Base-by-base conservation (phyloP, 1,140 invertebrate species). In the Monochamus saltuarius region DNA sequence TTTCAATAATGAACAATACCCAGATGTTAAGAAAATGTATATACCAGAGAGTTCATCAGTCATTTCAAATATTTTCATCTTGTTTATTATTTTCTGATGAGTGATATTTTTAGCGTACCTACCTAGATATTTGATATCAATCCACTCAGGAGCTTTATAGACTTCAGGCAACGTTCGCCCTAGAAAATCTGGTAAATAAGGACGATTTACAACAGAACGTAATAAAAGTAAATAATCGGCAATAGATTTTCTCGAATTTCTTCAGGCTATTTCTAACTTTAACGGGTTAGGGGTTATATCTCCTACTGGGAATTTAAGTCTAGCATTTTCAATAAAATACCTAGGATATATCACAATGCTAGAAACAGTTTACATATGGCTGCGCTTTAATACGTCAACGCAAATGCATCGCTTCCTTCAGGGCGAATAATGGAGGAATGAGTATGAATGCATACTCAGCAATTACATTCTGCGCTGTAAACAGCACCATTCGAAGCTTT, bases 201-300 rank as follows among this genome's bases (percentile, higher is more conserved):
- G 17, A 56, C 52, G 52, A 61, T 61, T 56, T 61, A 47, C 42
- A 56, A 53, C 59, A 9, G 22, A 49, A 56, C 37, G 53, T 45
- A 56, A 61, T 61, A 61, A 61, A 61, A 56, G 53, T 56, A 56
- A 61, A 61, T 61, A 61, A 61, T 61, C 59, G 59, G 29, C 29
- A 56, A 22, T 43, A 56, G 59, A 56, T 61, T 61, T 61, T 56
- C 53, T 61, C 59, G 53, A 53, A 43, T 61, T 47, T 61, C 59
- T 54, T 40, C 36, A 38, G 46, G 42, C 53, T 22, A 56, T 40
- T 61, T 50, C 42, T 39, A 54, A 60, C 51, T 60, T 46, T 34
- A 56, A 56, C 54, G 54, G 43, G 35, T 53, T 53, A 38, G 51
- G 40, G 19, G 51, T 53, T 53, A 53, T 17, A 38, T 53, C 35